A percentile compares a stretch with the other conserved stretches of the same genome.
These are phyloP conservation scores for Meles meles DNA, from an alignment of 2,113 vertebrate genomes.

Conservation along the genomic window DNA sequence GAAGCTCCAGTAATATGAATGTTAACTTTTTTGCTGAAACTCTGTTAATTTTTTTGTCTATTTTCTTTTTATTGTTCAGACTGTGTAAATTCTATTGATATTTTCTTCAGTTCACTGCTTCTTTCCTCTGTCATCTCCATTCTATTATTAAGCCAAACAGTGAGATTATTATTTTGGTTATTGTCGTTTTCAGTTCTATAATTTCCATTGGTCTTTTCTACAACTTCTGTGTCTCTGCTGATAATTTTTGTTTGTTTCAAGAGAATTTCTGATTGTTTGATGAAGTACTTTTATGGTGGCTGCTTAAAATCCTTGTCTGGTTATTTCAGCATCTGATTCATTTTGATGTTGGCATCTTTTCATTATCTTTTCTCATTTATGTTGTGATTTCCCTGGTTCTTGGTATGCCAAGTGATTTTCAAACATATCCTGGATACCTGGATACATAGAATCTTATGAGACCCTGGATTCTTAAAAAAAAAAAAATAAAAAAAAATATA, in stretches of 20 bases:
- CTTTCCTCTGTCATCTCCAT: background rate
- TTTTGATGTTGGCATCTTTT: background rate
- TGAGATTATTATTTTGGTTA: background rate
- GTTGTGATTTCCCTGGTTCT: background rate
- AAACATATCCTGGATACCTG: background rate
- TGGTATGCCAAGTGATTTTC: background rate
- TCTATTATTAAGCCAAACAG: background rate
- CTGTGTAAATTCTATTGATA: background rate
- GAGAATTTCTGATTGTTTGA: background rate
- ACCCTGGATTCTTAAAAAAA: background rate
- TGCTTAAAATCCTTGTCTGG: background rate
- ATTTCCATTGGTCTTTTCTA: background rate
- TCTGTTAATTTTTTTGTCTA: background rate
- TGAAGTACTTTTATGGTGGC: background rate
- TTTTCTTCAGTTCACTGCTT: background rate
- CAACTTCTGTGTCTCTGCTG: background rate
- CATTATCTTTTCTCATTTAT: background rate
- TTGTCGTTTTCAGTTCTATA: background rate
- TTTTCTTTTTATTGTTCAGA: background rate
- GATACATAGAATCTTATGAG: background rate
- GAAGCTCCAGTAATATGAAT: background rate
- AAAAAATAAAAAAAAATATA: no score
- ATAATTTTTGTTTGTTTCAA: background rate
- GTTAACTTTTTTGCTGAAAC: background rate
- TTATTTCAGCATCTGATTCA: background rate